Evolutionary conservation across 2,888 invertebrate genomes (phyloP), one percentile per base, ranked within the genome.

Genomic region (Eilema caniola): DNA sequence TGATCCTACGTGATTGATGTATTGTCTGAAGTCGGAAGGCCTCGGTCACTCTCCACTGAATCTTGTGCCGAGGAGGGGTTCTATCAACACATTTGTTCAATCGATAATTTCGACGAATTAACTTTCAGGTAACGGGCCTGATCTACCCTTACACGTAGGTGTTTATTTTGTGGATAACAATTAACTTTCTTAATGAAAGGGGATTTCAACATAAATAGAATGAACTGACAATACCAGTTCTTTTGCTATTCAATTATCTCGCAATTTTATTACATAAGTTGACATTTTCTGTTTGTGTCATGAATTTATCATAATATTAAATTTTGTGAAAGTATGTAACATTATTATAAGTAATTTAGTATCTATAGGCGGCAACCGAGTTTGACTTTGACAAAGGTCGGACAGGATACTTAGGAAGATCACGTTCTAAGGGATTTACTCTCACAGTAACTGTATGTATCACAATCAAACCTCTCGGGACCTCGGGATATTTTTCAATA

Each of bases 1-100:
- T 87, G 87, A 88, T 88, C 87, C 85, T 66, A 53, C 60, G 76
- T 88, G 88, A 89, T 88, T 87, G 87, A 89, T 87, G 88, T 81
- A 83, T 83, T 80, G 85, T 80, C 83, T 83, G 80, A 71, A 67
- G 62, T 59, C 31, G 59, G 31, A 33, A 31, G 37, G 53, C 23
- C 63, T 57, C 62, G 69, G 75, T 75, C 71, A 65, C 66, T 67
- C 69, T 77, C 56, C 72, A 73, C 72, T 76, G 80, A 82, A 76
- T 66, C 74, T 77, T 72, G 72, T 24, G 63, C 16, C 16, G n/a
- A 59, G 31, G 65, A 72, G 47, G 33, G 66, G 72, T 72, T 75
- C 75, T 63, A 71, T 65, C 33, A 65, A 56, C 53, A 53, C 12
- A 64, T 28, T 0, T 25, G 31, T 16, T 28, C 47, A 8, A 23